Conservation (phyloP, 2,888 invertebrate species). For the Hirtodrosophila cameraria region DNA sequence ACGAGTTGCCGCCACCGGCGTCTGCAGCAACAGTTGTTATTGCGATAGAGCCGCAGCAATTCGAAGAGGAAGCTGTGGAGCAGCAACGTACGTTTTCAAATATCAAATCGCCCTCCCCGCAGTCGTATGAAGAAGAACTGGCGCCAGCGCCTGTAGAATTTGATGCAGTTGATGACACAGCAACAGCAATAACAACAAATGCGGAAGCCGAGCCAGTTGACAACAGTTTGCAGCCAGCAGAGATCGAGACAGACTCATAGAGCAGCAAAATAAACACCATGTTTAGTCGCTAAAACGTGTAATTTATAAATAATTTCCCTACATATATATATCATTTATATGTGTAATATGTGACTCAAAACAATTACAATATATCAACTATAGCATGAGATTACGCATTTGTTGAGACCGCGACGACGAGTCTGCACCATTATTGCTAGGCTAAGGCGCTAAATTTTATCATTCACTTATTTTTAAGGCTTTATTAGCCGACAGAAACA, state of each 20-base stretch:
- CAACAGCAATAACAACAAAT: conserved; percentile 9
- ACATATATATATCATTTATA: conserved; percentile 47
- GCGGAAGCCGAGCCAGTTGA: conserved; percentile 29
- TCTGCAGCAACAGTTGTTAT: conserved; percentile 2
- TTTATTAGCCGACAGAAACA: conserved; percentile 9
- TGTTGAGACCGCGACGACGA: conserved; percentile 32
- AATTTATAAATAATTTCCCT: conserved; percentile 58
- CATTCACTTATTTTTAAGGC: conserved; percentile 34
- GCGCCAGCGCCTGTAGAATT: conserved; percentile 13
- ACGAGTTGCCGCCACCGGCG: conserved; percentile 73
- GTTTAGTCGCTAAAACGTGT: conserved; percentile 37
- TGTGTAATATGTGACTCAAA: conserved; percentile 29
- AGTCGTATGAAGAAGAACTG: conserved; percentile 20
- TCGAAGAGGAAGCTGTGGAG: conserved; percentile 1
- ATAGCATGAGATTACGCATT: conserved; percentile 66
- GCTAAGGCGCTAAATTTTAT: conserved; percentile 35
- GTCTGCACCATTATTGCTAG: conserved; percentile 47
- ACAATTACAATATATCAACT: conserved; percentile 39
- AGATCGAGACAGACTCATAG: conserved; percentile 51
- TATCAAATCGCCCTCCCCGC: conserved; percentile 15
- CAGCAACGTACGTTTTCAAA: conserved; percentile 24
- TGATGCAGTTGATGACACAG: conserved; percentile 2
- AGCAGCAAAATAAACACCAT: conserved; percentile 14
- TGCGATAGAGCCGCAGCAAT: conserved; percentile 21
- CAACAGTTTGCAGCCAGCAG: conserved; percentile 22